phyloP scores from a whole-genome alignment of 2,888 invertebrate genomes.

The Drosophila nr. perissopoda region DNA sequence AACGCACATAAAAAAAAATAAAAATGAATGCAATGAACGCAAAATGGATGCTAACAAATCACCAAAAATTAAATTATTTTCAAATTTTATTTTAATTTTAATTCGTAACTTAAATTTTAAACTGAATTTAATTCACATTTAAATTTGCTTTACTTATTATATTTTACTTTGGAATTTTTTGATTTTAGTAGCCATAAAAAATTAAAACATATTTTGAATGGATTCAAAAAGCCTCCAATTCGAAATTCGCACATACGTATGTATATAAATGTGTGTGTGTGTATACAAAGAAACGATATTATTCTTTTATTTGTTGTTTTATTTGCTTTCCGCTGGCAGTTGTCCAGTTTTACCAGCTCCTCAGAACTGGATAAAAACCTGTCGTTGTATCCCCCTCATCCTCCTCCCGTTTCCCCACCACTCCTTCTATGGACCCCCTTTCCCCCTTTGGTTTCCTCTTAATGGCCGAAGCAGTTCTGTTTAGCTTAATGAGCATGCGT shows the following conservation, averaged over 20 bases:
- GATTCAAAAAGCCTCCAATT: neutral
- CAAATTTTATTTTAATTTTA: neutral
- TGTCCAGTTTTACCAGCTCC: conserved; percentile 60
- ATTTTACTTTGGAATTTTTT: neutral
- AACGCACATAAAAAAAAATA: neutral
- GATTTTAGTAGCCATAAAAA: neutral
- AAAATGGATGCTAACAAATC: neutral
- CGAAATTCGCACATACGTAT: neutral
- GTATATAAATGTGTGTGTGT: neutral
- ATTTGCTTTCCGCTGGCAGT: conserved; percentile 37
- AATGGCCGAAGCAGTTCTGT: conserved; percentile 28
- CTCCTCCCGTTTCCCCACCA: neutral
- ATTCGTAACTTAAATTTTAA: neutral
- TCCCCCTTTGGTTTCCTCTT: neutral
- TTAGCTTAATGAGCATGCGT: conserved; percentile 62
- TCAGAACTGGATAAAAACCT: conserved; percentile 72
- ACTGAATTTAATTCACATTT: neutral
- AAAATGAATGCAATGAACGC: neutral
- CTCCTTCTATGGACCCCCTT: neutral
- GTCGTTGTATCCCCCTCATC: conserved; percentile 37
- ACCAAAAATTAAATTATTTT: neutral
- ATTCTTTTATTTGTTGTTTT: conserved; percentile 25
- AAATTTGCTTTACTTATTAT: neutral
- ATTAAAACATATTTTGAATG: neutral
- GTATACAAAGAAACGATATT: conserved; percentile 6